Base-by-base conservation (phyloP, 2,113 vertebrate genomes). In the Macheiramphus alcinus region DNA sequence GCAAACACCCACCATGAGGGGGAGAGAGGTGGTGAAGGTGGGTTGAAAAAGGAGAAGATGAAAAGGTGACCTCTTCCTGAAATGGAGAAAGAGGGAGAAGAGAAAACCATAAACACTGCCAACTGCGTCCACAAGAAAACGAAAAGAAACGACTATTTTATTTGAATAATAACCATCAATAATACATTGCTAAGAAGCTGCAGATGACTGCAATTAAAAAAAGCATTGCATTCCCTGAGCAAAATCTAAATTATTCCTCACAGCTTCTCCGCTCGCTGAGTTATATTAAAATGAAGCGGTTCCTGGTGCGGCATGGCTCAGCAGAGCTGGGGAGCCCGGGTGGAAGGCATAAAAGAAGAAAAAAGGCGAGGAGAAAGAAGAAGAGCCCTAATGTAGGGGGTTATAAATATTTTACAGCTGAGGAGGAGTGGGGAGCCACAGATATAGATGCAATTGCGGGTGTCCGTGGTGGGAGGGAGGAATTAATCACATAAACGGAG, bases 141-240 rank as follows among this genome's bases (percentile, higher is more conserved):
- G 38, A 91, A 56, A 25, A 62, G 73, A 73, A 93, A 45, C 0
- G 0, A 50, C 42, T 72, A 12, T 93, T 98, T 97, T 95, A 92
- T 97, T 90, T 94, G 91, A 82, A 94, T 96, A 80, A 97, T 91
- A 61, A 84, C 91, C 96, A 97, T 98, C 98, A 97, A 96, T 98
- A 98, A 98, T 96, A 85, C 96, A 97, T 97, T 61, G 89, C 97
- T 12, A 7, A 96, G 95, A 89, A 97, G 94, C 96, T 23, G 91
- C 92, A 87, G 97, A 97, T 97, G 98, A 97, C 90, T 68, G 96
- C 98, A 98, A 97, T 98, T 98, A 97, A 98, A 98, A 94, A 97
- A 98, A 96, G 96, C 97, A 86, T 95, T 91, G 82, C 93, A 31
- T 91, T 98, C 96, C 97, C 96, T 72, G 85, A 97, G 93, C 95